These are phyloP conservation scores for Elachura formosa DNA, from an alignment of 2,113 vertebrate species.

Conservation along the genomic window DNA sequence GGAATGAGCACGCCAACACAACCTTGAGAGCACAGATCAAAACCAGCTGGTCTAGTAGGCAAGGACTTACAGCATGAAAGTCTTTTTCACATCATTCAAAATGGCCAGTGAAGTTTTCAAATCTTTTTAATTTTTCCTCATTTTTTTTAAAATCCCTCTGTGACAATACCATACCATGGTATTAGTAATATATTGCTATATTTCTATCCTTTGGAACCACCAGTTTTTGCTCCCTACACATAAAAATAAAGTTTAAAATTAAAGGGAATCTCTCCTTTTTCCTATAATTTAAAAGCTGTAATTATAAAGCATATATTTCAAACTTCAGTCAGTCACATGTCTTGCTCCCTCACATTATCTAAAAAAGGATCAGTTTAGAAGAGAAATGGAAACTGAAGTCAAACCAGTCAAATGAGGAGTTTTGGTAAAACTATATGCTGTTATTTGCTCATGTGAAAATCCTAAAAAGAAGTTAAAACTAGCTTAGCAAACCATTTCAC, in stretches of 20 bases:
- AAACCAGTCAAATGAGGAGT: neutral
- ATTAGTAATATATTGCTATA: neutral
- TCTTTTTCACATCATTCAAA: neutral
- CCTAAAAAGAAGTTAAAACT: neutral
- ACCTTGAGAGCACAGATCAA: neutral
- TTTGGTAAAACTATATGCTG: neutral
- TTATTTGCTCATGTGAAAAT: neutral
- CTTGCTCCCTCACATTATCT: neutral
- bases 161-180: accelerated
- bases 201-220: neutral
- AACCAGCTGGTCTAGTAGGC: neutral
- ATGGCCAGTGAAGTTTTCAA: neutral
- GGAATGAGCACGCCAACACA: neutral
- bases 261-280: neutral
- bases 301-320: neutral
- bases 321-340: neutral
- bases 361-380: neutral
- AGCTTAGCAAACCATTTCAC: neutral
- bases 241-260: neutral
- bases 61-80: neutral
- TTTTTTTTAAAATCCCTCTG: neutral
- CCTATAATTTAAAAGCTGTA: neutral
- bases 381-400: neutral
- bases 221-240: neutral
- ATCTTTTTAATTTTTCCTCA: accelerated